Conservation (phyloP, 1,140 invertebrate species). For the Ceratosolen solmsi region DNA sequence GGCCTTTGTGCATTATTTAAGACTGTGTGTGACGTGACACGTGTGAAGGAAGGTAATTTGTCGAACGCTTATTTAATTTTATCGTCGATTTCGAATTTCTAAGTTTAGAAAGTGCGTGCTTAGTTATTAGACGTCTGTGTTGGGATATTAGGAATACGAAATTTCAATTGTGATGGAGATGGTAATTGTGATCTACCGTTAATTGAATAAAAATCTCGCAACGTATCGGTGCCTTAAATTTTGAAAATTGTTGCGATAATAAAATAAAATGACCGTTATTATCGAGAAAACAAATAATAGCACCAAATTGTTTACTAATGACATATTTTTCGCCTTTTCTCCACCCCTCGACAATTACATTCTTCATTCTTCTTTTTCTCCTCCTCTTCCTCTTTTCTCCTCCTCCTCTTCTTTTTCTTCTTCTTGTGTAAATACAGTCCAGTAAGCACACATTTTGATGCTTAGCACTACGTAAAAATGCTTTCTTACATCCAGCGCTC, state of each 20-base stretch:
- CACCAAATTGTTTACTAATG: not conserved
- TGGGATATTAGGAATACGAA: not conserved
- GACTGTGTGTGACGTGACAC: not conserved
- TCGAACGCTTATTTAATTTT: not conserved
- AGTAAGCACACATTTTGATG: no score
- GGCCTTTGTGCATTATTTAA: not conserved
- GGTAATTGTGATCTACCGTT: not conserved
- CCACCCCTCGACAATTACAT: not conserved
- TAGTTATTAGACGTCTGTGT: not conserved
- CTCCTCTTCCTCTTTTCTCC: no score
- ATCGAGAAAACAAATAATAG: not conserved
- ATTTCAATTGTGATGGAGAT: not conserved
- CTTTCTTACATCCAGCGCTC: not conserved
- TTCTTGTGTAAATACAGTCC: not conserved
- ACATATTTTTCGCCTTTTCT: not conserved
- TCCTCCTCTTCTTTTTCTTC: not conserved
- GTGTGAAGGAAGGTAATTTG: not conserved
- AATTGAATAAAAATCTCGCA: not conserved
- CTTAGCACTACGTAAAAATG: no score
- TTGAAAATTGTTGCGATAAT: not conserved
- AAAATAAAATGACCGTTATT: not conserved
- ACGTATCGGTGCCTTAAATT: not conserved
- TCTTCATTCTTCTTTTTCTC: no score
- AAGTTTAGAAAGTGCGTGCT: not conserved
- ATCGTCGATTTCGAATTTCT: not conserved